Evolutionary conservation across 2,113 vertebrate genomes (phyloP), one percentile per base, ranked within the genome.

Genomic region (Chauna torquata): DNA sequence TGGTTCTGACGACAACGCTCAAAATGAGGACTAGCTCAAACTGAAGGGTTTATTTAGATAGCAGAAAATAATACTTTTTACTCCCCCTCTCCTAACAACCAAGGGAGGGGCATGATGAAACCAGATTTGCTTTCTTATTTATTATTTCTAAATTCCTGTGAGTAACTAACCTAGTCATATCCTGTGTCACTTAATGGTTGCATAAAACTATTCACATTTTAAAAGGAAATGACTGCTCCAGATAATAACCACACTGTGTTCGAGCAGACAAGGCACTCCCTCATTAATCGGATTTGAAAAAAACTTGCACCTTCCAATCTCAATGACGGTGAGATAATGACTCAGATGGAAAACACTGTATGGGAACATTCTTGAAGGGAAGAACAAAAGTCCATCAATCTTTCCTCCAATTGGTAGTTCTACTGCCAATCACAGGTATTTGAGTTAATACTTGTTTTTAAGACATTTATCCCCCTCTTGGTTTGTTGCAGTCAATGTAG

Each of bases 131-230:
- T 81, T 90, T 96, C 44, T 74, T 88, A 90, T 82, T 95, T 93
- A 66, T 86, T 69, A 49, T 84, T 90, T 64, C 82, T 84, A 52
- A 92, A 95, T 52, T 58, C 69, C 61, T 52, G 34, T 95, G 96
- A 97, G 87, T 94, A 93, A 97, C 28, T 76, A 54, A 18, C 32
- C 59, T 20, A 89, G 80, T 96, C 96, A 97, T 79, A 96, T 97
- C 96, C 97, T 95, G 96, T 92, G 44, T n/a, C 84, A 28, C 38
- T 91, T 77, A 71, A 61, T 36, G 69, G 66, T 38, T 58, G 55
- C 65, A 77, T 25, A 27, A 22, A 96, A 79, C 61, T 76, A 57
- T 49, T 83, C 62, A 30, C 0, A 14, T 65, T 87, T 65, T 34
- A 42, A 82, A 87, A 92, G 91, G 92, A 96, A 97, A 86, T 69